Conservation (phyloP, 2,113 vertebrate genomes). For the Tragelaphus buxtoni region DNA sequence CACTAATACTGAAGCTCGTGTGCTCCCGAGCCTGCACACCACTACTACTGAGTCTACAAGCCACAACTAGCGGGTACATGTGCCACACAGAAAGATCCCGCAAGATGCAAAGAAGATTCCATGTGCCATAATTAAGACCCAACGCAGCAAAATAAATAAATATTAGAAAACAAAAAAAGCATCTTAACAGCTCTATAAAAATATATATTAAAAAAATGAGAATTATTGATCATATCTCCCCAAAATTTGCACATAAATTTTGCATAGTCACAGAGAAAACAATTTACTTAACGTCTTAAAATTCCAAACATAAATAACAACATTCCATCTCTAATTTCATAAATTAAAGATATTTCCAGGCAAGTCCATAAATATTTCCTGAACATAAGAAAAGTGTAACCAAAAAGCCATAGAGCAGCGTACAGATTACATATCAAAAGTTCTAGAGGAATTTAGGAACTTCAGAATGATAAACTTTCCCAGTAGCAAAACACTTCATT, state of each 20-base stretch:
- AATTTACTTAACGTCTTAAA: constrained; percentile 23
- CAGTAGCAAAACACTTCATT: not conserved
- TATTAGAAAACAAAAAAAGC: not conserved
- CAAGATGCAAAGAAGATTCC: not conserved
- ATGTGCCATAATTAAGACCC: not conserved
- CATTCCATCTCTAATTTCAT: not conserved
- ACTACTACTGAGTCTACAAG: not conserved
- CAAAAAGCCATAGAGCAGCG: not conserved
- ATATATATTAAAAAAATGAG: not conserved
- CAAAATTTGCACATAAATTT: not conserved
- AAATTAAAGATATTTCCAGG: not conserved
- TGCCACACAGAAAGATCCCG: not conserved
- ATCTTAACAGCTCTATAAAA: not conserved
- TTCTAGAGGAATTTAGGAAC: not conserved
- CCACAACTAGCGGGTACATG: not conserved
- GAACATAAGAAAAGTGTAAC: not conserved
- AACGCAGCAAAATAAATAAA: not conserved
- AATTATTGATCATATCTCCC: not conserved
- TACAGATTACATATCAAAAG: not conserved
- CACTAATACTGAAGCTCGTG: not conserved
- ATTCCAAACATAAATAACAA: constrained; percentile 8
- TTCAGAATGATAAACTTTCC: not conserved
- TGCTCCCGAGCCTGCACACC: not conserved
- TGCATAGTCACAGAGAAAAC: not conserved
- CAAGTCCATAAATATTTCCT: not conserved